Percentiles rank a stretch among this genome's conserved stretches.
These are phyloP conservation scores for Eulemur macaco DNA, from an alignment of 2,113 vertebrate species.

Conservation along the genomic window DNA sequence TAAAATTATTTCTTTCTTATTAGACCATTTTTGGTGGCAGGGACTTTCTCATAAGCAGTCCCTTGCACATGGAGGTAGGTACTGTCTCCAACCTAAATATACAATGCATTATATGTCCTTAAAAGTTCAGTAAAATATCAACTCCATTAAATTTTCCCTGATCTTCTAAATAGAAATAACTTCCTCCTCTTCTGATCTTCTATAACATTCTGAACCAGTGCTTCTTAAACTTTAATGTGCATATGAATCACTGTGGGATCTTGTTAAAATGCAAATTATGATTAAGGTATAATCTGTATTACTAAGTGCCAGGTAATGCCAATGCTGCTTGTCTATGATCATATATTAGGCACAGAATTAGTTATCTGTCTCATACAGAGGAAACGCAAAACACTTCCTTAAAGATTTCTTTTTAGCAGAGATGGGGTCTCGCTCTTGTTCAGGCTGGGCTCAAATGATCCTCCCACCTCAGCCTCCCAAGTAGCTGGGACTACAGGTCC, in stretches of 20 bases:
- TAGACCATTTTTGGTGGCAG: not conserved
- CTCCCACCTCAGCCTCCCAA: not conserved
- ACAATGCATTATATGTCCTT: not conserved
- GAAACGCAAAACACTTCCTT: not conserved
- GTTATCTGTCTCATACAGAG: not conserved
- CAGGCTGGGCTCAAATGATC: not conserved
- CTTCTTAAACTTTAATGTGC: conserved; percentile 8
- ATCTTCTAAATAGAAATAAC: not conserved
- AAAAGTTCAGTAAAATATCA: not conserved
- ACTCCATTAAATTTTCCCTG: not conserved
- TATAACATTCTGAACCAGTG: conserved; percentile 30
- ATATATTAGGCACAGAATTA: not conserved
- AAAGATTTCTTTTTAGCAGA: not conserved
- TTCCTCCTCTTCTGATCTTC: conserved; percentile 10
- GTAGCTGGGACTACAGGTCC: not conserved
- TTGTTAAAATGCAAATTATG: conserved; percentile 5
- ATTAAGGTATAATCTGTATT: not conserved
- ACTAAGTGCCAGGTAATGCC: not conserved
- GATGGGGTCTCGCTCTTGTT: not conserved
- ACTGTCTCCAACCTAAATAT: not conserved
- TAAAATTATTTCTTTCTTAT: not conserved
- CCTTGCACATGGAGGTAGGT: not conserved
- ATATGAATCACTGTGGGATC: not conserved
- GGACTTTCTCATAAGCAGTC: not conserved
- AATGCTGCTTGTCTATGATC: not conserved